Evolutionary conservation across 2,113 vertebrate species (phyloP).

Genomic region (Erythrolamprus reginae): DNA sequence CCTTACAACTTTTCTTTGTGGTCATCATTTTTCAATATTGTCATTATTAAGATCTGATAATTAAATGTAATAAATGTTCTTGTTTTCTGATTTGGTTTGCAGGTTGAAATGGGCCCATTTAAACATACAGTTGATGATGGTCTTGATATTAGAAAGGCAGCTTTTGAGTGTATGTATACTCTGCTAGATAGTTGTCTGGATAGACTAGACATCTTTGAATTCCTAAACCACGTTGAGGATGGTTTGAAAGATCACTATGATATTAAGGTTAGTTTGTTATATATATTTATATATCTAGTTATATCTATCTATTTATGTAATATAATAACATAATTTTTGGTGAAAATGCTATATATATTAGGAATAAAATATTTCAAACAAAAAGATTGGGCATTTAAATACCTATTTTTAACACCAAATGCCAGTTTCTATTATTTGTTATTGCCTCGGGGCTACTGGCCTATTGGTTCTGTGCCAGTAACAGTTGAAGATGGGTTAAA

Average conservation of each 20-base stretch:
- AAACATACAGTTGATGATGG: conserved; percentile 98
- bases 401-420: background rate
- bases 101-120: conserved; percentile 99
- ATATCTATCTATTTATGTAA: background rate
- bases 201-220: conserved; percentile 97
- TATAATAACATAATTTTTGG: background rate
- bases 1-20: background rate
- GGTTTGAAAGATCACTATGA: conserved; percentile 99
- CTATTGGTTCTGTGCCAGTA: background rate
- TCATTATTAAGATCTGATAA: background rate
- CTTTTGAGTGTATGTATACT: conserved; percentile 99
- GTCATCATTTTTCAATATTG: background rate
- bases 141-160: conserved; percentile 92
- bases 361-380: background rate
- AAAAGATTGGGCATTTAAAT: background rate
- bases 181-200: conserved; percentile 97
- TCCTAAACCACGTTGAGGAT: conserved; percentile 98
- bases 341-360: background rate
- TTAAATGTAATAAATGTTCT: background rate
- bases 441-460: background rate
- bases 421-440: background rate
- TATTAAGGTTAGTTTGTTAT: conserved; percentile 83
- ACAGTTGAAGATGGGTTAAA: background rate
- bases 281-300: background rate
- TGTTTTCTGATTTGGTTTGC: conserved; percentile 34